phyloP scores from a whole-genome alignment of 2,888 invertebrate genomes.

The Oxycera nigricornis region DNA sequence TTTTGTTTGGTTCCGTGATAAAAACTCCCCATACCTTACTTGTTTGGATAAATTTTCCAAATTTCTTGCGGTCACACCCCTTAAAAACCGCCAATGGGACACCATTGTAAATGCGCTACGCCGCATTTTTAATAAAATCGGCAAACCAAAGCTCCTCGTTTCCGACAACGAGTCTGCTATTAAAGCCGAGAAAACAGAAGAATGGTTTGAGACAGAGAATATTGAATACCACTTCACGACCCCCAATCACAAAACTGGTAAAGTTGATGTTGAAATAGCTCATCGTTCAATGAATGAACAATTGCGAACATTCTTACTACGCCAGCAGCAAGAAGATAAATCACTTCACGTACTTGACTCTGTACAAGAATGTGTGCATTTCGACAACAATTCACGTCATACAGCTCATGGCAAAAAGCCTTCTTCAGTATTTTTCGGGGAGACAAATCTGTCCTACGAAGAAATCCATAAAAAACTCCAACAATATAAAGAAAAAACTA shows the following conservation, averaged over 20 bases:
- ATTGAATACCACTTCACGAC: conserved; percentile 5
- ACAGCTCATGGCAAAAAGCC: not conserved
- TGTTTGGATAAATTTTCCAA: conserved; percentile 28
- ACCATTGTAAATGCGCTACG: not conserved
- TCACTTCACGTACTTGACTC: not conserved
- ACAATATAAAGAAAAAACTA: not conserved
- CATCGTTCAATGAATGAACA: conserved; percentile 18
- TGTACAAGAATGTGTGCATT: not conserved
- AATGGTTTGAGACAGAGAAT: not conserved
- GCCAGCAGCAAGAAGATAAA: not conserved
- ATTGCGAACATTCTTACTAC: not conserved
- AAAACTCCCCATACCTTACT: not conserved
- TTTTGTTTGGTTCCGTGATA: conserved; percentile 2
- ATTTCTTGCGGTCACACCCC: not conserved
- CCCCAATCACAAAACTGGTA: conserved; percentile 25
- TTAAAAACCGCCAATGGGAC: not conserved
- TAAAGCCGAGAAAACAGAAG: conserved; percentile 3
- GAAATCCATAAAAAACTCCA: not conserved
- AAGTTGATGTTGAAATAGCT: conserved; percentile 17
- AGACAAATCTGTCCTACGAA: not conserved
- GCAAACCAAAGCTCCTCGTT: conserved; percentile 5
- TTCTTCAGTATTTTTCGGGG: not conserved
- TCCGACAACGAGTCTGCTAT: conserved; percentile 5
- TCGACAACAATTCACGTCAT: not conserved
- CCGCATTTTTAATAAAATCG: not conserved